phyloP scores from a whole-genome alignment of 1,140 invertebrate genomes.

The Whitmania pigra region DNA sequence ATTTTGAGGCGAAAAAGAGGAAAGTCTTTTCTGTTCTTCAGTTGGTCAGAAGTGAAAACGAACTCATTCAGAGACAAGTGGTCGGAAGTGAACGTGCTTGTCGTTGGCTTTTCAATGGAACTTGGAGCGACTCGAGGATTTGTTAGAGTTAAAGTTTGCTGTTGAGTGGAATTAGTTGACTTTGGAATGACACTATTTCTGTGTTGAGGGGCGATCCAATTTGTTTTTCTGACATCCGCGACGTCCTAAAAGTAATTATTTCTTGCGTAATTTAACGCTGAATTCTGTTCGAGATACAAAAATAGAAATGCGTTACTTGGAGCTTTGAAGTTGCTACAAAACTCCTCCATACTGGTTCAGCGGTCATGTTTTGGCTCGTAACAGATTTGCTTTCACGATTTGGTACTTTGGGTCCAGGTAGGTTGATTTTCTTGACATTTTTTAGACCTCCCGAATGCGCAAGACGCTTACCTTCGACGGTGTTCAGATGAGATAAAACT shows the following conservation, averaged over 20 bases:
- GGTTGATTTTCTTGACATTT: background rate
- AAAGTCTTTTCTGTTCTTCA: background rate
- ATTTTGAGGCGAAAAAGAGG: no score
- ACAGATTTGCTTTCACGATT: background rate
- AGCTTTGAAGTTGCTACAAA: background rate
- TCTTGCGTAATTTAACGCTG: background rate
- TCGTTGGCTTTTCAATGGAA: no score
- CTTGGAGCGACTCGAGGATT: background rate
- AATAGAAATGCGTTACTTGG: background rate
- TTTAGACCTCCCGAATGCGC: background rate
- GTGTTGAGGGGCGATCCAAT: background rate
- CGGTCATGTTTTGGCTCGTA: background rate
- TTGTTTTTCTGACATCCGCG: background rate
- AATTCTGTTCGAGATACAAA: background rate
- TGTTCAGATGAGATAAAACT: background rate
- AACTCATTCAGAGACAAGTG: slow-evolving; percentile 1
- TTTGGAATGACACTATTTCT: background rate
- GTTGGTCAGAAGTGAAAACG: background rate
- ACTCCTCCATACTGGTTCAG: slow-evolving; percentile 5
- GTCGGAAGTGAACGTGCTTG: background rate
- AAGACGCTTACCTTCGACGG: slow-evolving; percentile 1
- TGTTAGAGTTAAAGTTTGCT: background rate
- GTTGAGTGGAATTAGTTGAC: background rate
- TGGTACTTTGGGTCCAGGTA: background rate
- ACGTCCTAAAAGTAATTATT: background rate